A percentile compares a stretch with the other conserved stretches of the same genome.
These are phyloP conservation scores for Festucalex cinctus DNA, from an alignment of 2,113 vertebrate species.

Conservation along the genomic window DNA sequence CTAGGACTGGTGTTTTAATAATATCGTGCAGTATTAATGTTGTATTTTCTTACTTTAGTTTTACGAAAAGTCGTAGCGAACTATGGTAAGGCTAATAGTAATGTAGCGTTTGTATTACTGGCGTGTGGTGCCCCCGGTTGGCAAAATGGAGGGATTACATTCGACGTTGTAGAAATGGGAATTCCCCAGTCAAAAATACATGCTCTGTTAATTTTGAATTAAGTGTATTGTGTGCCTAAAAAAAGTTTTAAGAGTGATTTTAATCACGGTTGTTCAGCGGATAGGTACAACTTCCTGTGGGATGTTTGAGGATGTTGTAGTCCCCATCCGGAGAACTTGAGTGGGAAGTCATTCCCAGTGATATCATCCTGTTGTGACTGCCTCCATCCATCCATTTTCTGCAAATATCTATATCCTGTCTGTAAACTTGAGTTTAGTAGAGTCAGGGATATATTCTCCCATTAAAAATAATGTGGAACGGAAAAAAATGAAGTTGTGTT, in stretches of 20 bases:
- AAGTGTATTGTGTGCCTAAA: no score
- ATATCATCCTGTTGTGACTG: slow-evolving; percentile 3
- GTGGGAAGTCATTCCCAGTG: slow-evolving; percentile 13
- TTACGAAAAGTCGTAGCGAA: neutral
- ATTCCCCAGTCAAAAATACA: neutral
- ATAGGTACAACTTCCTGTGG: slow-evolving; percentile 31
- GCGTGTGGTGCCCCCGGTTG: slow-evolving; percentile 43
- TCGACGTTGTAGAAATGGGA: slow-evolving; percentile 1
- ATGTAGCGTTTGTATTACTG: slow-evolving; percentile 11
- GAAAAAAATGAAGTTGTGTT: no score
- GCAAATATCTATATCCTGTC: no score
- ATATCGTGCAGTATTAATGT: neutral
- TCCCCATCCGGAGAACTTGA: slow-evolving; percentile 12
- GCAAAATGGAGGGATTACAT: slow-evolving; percentile 18
- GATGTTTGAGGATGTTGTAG: slow-evolving; percentile 19
- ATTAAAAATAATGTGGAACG: no score
- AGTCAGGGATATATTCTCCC: no score
- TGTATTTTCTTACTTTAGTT: neutral
- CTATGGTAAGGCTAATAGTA: neutral
- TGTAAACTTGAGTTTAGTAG: no score
- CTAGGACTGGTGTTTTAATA: neutral
- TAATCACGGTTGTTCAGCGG: slow-evolving; percentile 22
- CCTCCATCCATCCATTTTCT: neutral
- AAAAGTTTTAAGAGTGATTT: neutral
- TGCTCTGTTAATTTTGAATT: neutral